Conservation (phyloP, 2,888 invertebrate species). For the Empis stercorea region DNA sequence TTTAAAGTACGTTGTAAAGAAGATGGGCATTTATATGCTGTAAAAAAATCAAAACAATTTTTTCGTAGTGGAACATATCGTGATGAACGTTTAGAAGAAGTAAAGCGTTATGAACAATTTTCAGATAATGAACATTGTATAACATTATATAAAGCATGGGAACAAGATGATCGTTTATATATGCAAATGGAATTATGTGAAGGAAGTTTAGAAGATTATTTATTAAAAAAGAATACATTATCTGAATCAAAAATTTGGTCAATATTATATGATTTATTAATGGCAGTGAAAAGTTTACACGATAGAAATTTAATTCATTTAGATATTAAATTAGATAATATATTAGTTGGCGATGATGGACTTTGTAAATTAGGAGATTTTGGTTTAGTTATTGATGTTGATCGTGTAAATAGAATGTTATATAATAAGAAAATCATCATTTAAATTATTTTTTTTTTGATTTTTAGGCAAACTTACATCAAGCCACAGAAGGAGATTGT, state of each 20-base stretch:
- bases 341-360: conserved; percentile 50
- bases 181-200: conserved; percentile 60
- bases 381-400: conserved; percentile 54
- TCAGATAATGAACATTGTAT: conserved; percentile 55
- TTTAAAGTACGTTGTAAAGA: conserved; percentile 51
- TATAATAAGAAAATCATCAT: neutral
- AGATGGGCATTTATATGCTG: conserved; percentile 53
- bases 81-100: conserved; percentile 46
- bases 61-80: conserved; percentile 46
- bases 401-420: conserved; percentile 29
- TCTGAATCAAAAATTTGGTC: conserved; percentile 51
- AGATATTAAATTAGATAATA: conserved; percentile 68
- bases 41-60: conserved; percentile 51
- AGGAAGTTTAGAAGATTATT: conserved; percentile 45
- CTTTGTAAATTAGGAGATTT: conserved; percentile 63
- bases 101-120: conserved; percentile 53
- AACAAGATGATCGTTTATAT: conserved; percentile 52
- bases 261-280: conserved; percentile 48
- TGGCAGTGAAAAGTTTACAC: conserved; percentile 54
- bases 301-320: conserved; percentile 53
- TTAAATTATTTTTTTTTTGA: neutral
- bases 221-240: conserved; percentile 42
- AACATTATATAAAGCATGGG: conserved; percentile 56
- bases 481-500: conserved; percentile 58
- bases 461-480: conserved; percentile 38